Evolutionary conservation across 2,113 vertebrate genomes (phyloP).

Genomic region (Sapayoa aenigma): DNA sequence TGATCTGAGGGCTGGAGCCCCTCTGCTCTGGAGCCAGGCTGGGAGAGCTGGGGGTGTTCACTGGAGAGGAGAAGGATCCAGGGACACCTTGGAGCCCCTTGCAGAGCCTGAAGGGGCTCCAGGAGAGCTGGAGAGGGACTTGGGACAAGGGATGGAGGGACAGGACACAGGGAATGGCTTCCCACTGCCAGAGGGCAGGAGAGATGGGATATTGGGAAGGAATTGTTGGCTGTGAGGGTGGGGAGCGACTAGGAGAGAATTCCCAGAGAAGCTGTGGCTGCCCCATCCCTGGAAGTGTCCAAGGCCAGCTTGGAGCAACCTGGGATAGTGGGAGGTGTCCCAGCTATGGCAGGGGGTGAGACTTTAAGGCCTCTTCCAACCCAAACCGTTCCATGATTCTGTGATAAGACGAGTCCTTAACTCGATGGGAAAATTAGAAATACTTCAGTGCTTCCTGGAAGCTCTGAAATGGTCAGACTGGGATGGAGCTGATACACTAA

Average conservation of each 20-base stretch:
- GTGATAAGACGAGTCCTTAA: not conserved
- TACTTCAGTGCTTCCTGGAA: not conserved
- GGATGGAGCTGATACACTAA: not conserved
- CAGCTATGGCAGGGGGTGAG: not conserved
- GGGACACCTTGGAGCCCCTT: too few species aligned
- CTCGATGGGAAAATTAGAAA: fast-evolving
- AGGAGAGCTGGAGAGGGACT: too few species aligned
- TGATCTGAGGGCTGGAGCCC: not conserved
- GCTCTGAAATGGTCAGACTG: not conserved
- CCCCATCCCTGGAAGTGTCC: not conserved
- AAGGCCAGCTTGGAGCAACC: fast-evolving
- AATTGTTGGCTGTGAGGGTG: fast-evolving
- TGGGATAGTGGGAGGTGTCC: fast-evolving
- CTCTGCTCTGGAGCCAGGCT: not conserved
- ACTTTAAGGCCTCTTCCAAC: not conserved
- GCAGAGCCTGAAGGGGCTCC: too few species aligned
- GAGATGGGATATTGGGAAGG: too few species aligned
- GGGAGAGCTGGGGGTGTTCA: not conserved
- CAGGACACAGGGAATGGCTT: too few species aligned
- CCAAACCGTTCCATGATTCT: not conserved
- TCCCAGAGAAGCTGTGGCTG: not conserved
- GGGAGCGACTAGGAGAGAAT: too few species aligned
- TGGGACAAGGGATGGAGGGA: too few species aligned
- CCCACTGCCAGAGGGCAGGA: too few species aligned
- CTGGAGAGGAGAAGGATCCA: not conserved